Conservation (phyloP, 1,140 invertebrate species). For the Achroia grisella region DNA sequence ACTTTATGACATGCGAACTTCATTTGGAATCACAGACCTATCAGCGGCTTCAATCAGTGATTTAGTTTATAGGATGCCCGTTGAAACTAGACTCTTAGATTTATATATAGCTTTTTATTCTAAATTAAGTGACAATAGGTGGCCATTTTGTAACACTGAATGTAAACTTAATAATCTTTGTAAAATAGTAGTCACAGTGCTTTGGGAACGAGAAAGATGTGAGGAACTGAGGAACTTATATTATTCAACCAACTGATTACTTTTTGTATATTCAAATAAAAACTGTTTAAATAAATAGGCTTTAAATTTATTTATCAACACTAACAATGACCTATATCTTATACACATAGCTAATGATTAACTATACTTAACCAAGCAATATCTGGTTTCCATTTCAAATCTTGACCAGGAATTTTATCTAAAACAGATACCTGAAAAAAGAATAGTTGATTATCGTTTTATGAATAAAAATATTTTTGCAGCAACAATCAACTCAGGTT, state of each 20-base stretch:
- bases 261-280: not conserved
- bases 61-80: constrained; percentile 70
- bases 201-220: constrained; percentile 73
- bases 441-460: not conserved
- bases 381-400: constrained; percentile 47
- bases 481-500: too few relatives aligned
- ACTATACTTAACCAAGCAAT: constrained; percentile 59
- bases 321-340: not conserved
- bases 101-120: constrained; percentile 68
- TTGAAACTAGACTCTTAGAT: constrained; percentile 31
- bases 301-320: constrained; percentile 9
- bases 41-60: constrained; percentile 62
- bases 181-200: constrained; percentile 73
- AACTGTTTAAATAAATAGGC: not conserved
- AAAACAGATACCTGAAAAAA: constrained; percentile 46
- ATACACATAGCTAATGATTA: constrained; percentile 34
- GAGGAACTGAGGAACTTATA: constrained; percentile 51
- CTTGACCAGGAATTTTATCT: constrained; percentile 44
- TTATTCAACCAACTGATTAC: not conserved
- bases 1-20: constrained; percentile 80
- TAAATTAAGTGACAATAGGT: constrained; percentile 75
- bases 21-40: constrained; percentile 74
- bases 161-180: constrained; percentile 77
- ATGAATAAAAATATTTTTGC: too few relatives aligned
- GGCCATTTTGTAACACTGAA: constrained; percentile 66